phyloP scores from a whole-genome alignment of 2,888 invertebrate species.

The Cephonodes hylas region DNA sequence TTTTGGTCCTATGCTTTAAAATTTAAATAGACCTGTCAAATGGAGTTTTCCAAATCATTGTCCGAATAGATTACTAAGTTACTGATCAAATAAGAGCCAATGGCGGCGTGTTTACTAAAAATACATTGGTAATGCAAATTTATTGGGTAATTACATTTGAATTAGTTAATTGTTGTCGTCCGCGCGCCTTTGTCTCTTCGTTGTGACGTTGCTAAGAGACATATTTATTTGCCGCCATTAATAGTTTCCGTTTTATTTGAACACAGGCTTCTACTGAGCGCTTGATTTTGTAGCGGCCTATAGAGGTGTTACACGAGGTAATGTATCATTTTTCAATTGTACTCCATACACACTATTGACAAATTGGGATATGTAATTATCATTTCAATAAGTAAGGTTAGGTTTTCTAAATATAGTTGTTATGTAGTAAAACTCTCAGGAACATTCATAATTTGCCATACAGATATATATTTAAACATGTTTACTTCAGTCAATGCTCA shows the following conservation, averaged over 20 bases:
- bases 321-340: neutral
- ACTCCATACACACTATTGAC: neutral
- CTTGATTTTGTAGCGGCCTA: slow-evolving; percentile 1
- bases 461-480: too few species aligned
- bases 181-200: neutral
- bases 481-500: too few species aligned
- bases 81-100: too few species aligned
- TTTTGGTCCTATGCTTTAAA: too few species aligned
- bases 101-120: too few species aligned
- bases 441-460: too few species aligned
- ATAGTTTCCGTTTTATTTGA: slow-evolving; percentile 38
- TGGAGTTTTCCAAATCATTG: too few species aligned
- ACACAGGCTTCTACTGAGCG: slow-evolving; percentile 61
- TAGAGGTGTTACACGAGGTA: slow-evolving; percentile 6
- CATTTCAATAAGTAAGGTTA: neutral
- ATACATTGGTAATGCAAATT: too few species aligned
- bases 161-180: neutral
- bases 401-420: neutral
- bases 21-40: too few species aligned
- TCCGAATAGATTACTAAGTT: too few species aligned
- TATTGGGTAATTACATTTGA: too few species aligned
- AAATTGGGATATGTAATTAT: neutral
- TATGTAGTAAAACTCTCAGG: too few species aligned
- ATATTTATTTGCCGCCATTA: neutral
- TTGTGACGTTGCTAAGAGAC: neutral